A percentile compares a stretch with the other conserved stretches of the same genome.
These are phyloP conservation scores for Thamnophis sirtalis DNA, from an alignment of 2,113 vertebrate genomes.

Conservation along the genomic window DNA sequence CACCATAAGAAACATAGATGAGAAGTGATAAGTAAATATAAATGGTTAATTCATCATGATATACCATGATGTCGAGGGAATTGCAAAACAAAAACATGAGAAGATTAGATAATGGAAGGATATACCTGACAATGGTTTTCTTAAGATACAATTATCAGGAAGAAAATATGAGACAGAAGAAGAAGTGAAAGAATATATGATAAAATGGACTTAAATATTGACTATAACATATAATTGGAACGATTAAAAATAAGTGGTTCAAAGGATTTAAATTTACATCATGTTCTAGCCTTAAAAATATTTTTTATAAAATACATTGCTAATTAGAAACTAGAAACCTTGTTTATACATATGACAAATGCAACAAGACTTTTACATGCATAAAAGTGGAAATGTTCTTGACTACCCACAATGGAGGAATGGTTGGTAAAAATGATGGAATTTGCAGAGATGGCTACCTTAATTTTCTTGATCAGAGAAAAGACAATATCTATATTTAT, in stretches of 20 bases:
- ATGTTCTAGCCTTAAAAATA: background rate
- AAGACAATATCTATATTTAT: background rate
- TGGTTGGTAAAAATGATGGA: background rate
- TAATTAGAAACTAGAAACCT: background rate
- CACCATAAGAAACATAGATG: background rate
- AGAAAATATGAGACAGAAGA: background rate
- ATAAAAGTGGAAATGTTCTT: background rate
- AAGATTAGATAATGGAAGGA: background rate
- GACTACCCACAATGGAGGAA: background rate
- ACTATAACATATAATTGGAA: background rate
- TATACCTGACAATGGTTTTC: background rate
- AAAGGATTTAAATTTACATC: background rate
- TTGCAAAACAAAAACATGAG: background rate
- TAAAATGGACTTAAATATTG: background rate
- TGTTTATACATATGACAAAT: background rate
- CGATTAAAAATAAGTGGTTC: background rate
- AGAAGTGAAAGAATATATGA: background rate
- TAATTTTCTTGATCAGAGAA: background rate
- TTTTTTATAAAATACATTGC: background rate
- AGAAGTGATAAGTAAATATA: background rate
- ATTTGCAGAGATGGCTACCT: background rate
- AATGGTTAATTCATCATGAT: background rate
- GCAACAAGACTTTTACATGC: background rate
- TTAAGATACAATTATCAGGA: background rate
- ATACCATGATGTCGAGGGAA: background rate